Conservation (phyloP, 2,888 invertebrate species). For the Drosophila yooni region DNA sequence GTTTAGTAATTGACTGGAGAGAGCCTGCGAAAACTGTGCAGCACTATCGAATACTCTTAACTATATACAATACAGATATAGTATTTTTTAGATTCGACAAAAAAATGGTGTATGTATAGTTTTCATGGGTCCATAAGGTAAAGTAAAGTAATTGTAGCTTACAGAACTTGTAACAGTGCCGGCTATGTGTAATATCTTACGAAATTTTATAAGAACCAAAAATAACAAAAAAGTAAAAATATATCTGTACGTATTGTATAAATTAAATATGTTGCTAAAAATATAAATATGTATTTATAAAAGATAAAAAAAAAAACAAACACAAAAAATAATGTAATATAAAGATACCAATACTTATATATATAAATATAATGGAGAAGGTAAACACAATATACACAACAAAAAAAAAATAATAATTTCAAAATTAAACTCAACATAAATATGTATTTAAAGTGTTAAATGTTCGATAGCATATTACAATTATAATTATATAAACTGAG, state of each 20-base stretch:
- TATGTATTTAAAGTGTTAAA: constrained; percentile 73
- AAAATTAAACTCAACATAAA: constrained; percentile 37
- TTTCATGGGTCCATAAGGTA: constrained; percentile 9
- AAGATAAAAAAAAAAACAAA: constrained; percentile 5
- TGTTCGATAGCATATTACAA: constrained; percentile 75
- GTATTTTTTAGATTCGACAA: background rate
- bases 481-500: constrained; percentile 51
- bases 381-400: constrained; percentile 26
- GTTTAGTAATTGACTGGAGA: constrained; percentile 21
- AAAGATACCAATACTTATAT: constrained; percentile 37
- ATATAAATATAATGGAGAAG: constrained; percentile 31
- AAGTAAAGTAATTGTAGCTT: constrained; percentile 29
- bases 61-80: background rate
- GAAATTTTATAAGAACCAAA: constrained; percentile 49
- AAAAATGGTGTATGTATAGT: constrained; percentile 7
- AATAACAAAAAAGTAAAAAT: constrained; percentile 16
- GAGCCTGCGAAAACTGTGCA: constrained; percentile 18
- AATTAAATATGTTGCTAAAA: constrained; percentile 45
- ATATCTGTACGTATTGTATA: constrained; percentile 60
- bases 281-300: constrained; percentile 46
- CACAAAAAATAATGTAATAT: constrained; percentile 49
- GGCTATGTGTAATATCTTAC: constrained; percentile 79
- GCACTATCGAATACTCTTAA: constrained; percentile 15
- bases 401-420: constrained; percentile 43
- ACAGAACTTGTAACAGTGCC: constrained; percentile 65